These are phyloP conservation scores for Enteromius trimaculatus DNA, from an alignment of 2,797 vertebrate species.

Conservation along the genomic window DNA sequence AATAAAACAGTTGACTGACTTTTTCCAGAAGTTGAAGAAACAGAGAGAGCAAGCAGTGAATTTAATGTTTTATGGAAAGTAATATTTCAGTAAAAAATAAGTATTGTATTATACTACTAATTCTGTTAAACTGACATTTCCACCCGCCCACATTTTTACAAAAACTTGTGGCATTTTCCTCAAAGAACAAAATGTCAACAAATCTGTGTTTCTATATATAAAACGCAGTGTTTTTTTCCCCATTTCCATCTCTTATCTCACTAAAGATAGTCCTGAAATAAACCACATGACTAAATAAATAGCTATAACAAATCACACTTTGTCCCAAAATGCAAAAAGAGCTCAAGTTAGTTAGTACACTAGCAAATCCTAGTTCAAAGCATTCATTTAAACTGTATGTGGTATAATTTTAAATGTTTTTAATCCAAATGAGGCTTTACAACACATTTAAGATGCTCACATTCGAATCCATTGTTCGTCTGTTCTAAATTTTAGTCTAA, in stretches of 20 bases:
- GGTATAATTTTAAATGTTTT: not conserved
- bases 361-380: not conserved
- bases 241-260: not conserved
- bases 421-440: conserved; percentile 10
- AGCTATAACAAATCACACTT: not conserved
- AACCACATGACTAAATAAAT: not conserved
- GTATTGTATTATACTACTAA: not conserved
- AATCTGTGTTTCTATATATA: not conserved
- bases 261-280: not conserved
- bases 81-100: not conserved
- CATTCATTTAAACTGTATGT: not conserved
- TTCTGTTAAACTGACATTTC: not conserved
- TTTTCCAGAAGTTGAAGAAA: not conserved
- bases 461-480: conserved; percentile 17
- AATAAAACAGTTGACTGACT: not conserved
- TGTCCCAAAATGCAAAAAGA: not conserved
- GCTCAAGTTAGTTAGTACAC: not conserved
- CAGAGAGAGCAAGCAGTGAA: not conserved
- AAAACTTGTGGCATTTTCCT: not conserved
- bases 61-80: not conserved
- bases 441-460: not conserved
- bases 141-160: not conserved
- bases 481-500: not conserved
- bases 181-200: not conserved
- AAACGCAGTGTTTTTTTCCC: not conserved